Percentiles rank a stretch among this genome's conserved stretches.
phyloP scores from a whole-genome alignment of 2,113 vertebrate genomes.

The Gymnobelideus leadbeateri region DNA sequence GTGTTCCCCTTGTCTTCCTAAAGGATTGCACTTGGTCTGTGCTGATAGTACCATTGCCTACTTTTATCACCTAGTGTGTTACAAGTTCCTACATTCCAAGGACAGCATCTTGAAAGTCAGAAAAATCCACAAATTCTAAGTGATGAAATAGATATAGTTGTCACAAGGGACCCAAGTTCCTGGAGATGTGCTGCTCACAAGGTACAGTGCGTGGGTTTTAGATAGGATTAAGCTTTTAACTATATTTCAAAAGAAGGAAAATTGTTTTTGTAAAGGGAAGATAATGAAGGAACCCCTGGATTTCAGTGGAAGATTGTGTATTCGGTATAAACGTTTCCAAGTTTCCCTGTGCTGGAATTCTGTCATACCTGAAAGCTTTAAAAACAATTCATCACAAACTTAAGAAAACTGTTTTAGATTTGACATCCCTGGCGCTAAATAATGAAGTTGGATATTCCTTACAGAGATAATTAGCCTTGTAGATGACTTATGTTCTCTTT shows the following conservation, averaged over 20 bases:
- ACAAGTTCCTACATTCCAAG: slow-evolving; percentile 19
- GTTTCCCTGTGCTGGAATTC: slow-evolving; percentile 44
- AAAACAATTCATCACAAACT: slow-evolving; percentile 15
- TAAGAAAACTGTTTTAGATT: slow-evolving; percentile 48
- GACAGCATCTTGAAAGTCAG: background rate
- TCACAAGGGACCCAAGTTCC: slow-evolving; percentile 19
- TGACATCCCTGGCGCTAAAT: background rate
- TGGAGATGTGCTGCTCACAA: background rate
- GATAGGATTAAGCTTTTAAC: background rate
- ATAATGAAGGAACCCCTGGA: slow-evolving; percentile 32
- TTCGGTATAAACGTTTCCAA: slow-evolving; percentile 41
- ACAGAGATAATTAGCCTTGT: slow-evolving; percentile 3
- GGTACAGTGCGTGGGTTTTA: slow-evolving; percentile 29
- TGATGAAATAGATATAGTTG: slow-evolving; percentile 4
- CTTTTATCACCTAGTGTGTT: slow-evolving; percentile 32
- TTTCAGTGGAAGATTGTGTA: slow-evolving; percentile 40
- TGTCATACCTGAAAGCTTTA: slow-evolving; percentile 30
- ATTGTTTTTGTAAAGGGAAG: slow-evolving; percentile 12
- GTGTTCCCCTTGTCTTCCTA: background rate
- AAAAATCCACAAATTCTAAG: background rate
- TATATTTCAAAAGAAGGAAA: background rate
- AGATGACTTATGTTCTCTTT: slow-evolving; percentile 15
- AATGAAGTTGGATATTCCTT: background rate
- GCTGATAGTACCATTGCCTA: no score
- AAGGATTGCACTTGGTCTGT: background rate